A percentile compares a stretch with the other conserved stretches of the same genome.
These are phyloP conservation scores for Antheraea yamamai DNA, from an alignment of 2,888 invertebrate genomes.

Conservation along the genomic window DNA sequence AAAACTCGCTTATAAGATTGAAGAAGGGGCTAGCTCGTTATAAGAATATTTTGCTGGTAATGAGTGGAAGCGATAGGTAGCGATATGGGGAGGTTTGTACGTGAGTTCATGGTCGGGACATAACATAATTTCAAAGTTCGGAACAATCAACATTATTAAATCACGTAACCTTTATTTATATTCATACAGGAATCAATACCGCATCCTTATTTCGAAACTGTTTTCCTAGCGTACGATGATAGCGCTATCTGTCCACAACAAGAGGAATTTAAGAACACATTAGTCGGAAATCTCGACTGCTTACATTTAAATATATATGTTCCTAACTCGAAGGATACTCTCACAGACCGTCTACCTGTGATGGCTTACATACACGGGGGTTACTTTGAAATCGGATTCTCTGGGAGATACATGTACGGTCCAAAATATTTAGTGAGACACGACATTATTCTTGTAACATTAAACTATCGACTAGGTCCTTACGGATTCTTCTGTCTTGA, in stretches of 20 bases:
- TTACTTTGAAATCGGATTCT: conserved; percentile 30
- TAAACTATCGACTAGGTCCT: conserved; percentile 36
- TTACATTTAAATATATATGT: conserved; percentile 43
- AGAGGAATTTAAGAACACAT: conserved; percentile 39
- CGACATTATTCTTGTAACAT: conserved; percentile 37
- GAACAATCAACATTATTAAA: too few species aligned
- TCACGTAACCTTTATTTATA: too few species aligned
- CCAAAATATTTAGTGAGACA: conserved; percentile 39
- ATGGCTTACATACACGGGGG: conserved; percentile 22
- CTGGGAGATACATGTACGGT: conserved; percentile 34
- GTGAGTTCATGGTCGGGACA: too few species aligned
- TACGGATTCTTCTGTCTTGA: conserved; percentile 38
- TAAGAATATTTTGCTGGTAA: too few species aligned
- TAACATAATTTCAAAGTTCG: background rate
- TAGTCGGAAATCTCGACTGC: conserved; percentile 73
- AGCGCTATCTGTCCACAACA: conserved; percentile 36
- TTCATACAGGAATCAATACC: conserved; percentile 23
- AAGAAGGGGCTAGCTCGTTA: too few species aligned
- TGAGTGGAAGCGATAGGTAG: too few species aligned
- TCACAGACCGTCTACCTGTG: conserved; percentile 15
- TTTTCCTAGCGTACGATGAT: conserved; percentile 38
- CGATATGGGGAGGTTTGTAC: too few species aligned
- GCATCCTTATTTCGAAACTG: conserved; percentile 29
- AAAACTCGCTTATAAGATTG: too few species aligned
- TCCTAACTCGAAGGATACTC: conserved; percentile 14